Evolutionary conservation across 2,797 vertebrate species (phyloP).

Genomic region (Florisuga fusca): DNA sequence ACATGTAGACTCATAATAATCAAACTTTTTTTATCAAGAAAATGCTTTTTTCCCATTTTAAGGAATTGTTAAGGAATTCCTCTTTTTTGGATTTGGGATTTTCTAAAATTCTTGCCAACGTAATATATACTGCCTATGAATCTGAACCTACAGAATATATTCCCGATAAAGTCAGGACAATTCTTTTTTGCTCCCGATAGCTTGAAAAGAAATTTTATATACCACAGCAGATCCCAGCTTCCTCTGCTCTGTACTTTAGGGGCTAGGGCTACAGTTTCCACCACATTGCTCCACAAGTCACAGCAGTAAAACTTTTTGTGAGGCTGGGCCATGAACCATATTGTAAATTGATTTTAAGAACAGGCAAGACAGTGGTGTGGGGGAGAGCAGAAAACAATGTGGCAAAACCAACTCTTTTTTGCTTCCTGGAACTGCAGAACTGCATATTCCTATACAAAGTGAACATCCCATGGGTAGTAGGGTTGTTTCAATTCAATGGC

Average conservation of each 20-base stretch:
- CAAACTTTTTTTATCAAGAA: neutral
- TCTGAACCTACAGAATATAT: neutral
- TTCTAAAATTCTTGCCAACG: neutral
- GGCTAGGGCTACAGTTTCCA: neutral
- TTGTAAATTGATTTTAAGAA: neutral
- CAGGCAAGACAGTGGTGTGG: neutral
- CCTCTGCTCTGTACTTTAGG: neutral
- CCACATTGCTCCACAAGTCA: neutral
- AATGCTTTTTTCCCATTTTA: neutral
- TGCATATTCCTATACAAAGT: neutral
- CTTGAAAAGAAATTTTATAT: neutral
- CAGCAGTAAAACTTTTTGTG: neutral
- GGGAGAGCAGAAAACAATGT: constrained; percentile 1
- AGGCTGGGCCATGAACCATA: neutral
- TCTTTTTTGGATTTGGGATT: neutral
- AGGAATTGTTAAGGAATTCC: neutral
- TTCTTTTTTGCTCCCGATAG: neutral
- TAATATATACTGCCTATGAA: neutral
- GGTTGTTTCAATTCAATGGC: neutral
- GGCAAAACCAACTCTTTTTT: neutral
- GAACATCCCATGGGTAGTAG: neutral
- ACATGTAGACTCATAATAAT: neutral
- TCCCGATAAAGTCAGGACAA: neutral
- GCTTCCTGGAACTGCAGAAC: neutral
- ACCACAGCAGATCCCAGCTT: neutral